These are phyloP conservation scores for Drosophila monieri DNA, from an alignment of 2,888 invertebrate genomes.

Conservation along the genomic window DNA sequence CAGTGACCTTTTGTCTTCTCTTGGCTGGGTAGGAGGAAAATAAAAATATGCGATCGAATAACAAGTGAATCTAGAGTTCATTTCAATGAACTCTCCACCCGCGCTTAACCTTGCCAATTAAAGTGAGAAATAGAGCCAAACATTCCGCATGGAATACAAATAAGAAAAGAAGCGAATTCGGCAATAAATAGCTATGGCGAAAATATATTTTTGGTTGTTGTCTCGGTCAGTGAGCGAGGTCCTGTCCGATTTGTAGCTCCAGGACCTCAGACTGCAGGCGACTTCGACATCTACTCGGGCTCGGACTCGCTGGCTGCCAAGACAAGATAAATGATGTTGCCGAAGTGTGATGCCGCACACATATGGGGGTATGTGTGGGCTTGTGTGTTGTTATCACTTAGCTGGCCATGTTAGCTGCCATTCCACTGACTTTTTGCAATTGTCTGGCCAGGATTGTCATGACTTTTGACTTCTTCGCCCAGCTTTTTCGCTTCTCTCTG, in stretches of 20 bases:
- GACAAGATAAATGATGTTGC: constrained; percentile 75
- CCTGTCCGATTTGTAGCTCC: constrained; percentile 35
- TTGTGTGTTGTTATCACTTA: constrained; percentile 41
- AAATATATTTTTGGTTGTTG: constrained; percentile 51
- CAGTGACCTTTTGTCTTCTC: constrained; percentile 60
- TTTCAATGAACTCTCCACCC: constrained; percentile 51
- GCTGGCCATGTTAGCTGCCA: constrained; percentile 52
- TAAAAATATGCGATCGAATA: constrained; percentile 47
- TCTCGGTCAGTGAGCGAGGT: constrained; percentile 10
- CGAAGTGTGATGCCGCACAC: constrained; percentile 36
- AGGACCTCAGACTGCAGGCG: constrained; percentile 22
- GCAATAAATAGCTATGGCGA: constrained; percentile 64
- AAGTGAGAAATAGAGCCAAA: constrained; percentile 65
- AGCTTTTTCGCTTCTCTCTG: constrained; percentile 23
- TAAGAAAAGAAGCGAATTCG: constrained; percentile 43
- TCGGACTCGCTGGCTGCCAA: constrained; percentile 37
- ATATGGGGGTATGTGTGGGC: constrained; percentile 2
- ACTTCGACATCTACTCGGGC: constrained; percentile 16
- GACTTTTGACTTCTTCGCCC: constrained; percentile 45
- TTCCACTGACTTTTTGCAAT: constrained; percentile 61
- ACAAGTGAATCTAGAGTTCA: constrained; percentile 49
- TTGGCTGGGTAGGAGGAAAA: constrained; percentile 6
- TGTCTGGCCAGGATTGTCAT: constrained; percentile 47
- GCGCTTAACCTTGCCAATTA: constrained; percentile 75
- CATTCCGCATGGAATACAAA: constrained; percentile 26